These are phyloP conservation scores for Elanus axillaris DNA, from an alignment of 2,113 vertebrate species.

Conservation along the genomic window DNA sequence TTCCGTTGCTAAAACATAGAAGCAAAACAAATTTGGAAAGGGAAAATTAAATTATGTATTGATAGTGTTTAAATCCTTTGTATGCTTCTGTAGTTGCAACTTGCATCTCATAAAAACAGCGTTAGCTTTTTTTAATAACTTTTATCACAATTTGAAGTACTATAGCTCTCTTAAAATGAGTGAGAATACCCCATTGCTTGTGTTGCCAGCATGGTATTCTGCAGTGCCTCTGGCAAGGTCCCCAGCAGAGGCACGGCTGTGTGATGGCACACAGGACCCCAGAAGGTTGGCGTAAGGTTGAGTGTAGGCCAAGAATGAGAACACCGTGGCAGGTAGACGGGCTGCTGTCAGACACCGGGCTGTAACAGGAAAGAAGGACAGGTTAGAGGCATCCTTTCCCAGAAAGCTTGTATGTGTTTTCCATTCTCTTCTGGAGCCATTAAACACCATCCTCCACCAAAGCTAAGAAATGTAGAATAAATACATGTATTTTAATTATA, in stretches of 20 bases:
- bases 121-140: not conserved
- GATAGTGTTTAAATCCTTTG: not conserved
- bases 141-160: not conserved
- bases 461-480: not conserved
- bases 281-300: not conserved
- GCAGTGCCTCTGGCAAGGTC: not conserved
- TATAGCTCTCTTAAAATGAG: not conserved
- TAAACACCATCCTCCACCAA: not conserved
- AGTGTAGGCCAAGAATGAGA: not conserved
- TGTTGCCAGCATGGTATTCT: not conserved
- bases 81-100: not conserved
- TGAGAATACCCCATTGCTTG: not conserved
- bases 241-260: not conserved
- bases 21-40: not conserved
- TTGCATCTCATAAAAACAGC: not conserved
- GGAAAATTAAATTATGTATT: not conserved
- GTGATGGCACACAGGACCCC: accelerated
- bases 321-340: not conserved
- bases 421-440: not conserved
- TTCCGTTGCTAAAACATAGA: not conserved
- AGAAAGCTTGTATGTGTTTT: not conserved
- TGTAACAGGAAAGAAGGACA: not conserved
- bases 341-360: not conserved
- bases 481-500: not conserved
- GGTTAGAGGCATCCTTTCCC: not conserved